Evolutionary conservation across 2,797 vertebrate species (phyloP).

Genomic region (Microhierax caerulescens): DNA sequence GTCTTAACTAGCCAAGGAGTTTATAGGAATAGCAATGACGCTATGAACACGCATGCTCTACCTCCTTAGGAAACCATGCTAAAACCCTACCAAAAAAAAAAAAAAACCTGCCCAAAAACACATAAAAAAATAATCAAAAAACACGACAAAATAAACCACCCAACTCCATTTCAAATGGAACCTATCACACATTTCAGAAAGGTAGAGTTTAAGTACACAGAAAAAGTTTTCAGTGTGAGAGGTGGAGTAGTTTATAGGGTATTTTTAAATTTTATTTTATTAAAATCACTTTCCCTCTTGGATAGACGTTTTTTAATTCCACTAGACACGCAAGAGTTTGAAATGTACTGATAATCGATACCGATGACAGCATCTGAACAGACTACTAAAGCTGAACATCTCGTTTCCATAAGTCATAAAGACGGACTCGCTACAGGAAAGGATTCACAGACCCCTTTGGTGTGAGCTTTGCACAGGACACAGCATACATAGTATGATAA

Average conservation of each 20-base stretch:
- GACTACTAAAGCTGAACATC: background rate
- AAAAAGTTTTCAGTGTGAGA: background rate
- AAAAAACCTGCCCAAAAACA: background rate
- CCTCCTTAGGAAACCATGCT: background rate
- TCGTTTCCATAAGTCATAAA: background rate
- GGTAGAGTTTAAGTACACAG: background rate
- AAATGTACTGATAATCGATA: background rate
- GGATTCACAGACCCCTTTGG: background rate
- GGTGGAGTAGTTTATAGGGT: background rate
- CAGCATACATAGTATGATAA: background rate
- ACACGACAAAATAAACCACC: background rate
- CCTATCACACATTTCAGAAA: background rate
- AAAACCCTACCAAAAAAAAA: background rate
- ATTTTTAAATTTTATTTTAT: background rate
- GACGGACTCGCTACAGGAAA: background rate
- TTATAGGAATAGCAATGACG: background rate
- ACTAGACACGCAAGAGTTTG: background rate
- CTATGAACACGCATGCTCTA: background rate
- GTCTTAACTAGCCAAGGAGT: background rate
- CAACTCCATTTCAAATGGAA: background rate
- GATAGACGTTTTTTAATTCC: background rate
- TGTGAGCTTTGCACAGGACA: background rate
- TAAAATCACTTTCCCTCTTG: background rate
- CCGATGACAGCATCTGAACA: background rate
- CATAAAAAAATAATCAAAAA: no score